Conservation (phyloP, 1,140 invertebrate species). For the Aethina tumida region DNA sequence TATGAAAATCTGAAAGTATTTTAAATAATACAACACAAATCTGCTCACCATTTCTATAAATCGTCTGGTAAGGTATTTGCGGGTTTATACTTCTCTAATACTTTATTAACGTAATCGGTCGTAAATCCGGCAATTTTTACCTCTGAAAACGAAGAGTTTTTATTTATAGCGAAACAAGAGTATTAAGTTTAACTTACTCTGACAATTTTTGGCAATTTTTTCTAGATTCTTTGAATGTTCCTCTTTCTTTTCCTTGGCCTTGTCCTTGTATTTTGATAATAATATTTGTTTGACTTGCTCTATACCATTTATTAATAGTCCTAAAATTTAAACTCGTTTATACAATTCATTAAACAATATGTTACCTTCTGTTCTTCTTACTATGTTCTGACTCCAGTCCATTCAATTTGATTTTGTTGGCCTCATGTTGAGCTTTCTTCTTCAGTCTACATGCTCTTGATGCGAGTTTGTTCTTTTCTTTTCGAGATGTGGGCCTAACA, state of each 20-base stretch:
- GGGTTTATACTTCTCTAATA: conserved; percentile 63
- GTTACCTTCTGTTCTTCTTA: conserved; percentile 40
- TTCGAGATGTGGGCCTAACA: conserved; percentile 80
- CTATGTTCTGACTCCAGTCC: conserved; percentile 91
- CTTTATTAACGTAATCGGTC: conserved; percentile 77
- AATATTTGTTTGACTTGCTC: conserved; percentile 54
- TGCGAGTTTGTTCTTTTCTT: conserved; percentile 96
- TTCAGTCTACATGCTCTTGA: conserved; percentile 90
- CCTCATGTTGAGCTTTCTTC: conserved; percentile 92
- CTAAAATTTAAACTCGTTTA: conserved; percentile 37
- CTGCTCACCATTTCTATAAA: too few species aligned
- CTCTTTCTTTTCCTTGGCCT: conserved; percentile 43
- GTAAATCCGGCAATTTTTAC: conserved; percentile 69
- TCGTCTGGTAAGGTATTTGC: conserved; percentile 14
- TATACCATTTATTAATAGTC: conserved; percentile 56
- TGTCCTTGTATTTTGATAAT: conserved; percentile 47
- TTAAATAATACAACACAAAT: too few species aligned
- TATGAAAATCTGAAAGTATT: too few species aligned
- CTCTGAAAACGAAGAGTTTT: conserved; percentile 46
- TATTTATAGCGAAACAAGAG: conserved; percentile 10
- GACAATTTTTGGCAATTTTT: conserved; percentile 50
- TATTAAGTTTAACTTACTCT: conserved; percentile 46
- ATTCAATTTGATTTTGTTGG: conserved; percentile 89
- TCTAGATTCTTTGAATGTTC: conserved; percentile 57
- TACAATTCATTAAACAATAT: not conserved